Evolutionary conservation across 2,797 vertebrate species (phyloP).

Genomic region (Cryptoblepharus egeriae): DNA sequence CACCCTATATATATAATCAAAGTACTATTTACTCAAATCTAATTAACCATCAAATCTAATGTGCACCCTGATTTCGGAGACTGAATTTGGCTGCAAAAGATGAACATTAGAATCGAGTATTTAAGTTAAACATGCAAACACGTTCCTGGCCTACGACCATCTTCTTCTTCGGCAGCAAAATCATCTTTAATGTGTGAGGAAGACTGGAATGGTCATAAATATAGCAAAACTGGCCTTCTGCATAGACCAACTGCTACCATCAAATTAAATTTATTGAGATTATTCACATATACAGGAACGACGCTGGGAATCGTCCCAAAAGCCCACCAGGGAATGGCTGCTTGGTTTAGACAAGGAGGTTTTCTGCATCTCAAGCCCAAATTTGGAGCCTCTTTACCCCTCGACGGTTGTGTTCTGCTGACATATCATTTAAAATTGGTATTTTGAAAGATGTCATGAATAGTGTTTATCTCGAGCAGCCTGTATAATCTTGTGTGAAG

Average conservation of each 20-base stretch:
- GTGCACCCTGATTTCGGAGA: too few species aligned
- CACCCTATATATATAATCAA: too few species aligned
- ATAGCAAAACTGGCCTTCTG: not conserved
- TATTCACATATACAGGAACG: constrained; percentile 17
- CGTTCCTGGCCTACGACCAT: not conserved
- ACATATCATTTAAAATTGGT: constrained; percentile 28
- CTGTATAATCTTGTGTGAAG: constrained; percentile 12
- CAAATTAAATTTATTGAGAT: constrained; percentile 9
- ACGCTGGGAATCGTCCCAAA: constrained; percentile 17
- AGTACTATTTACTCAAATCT: too few species aligned
- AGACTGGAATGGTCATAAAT: not conserved
- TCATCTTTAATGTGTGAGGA: not conserved
- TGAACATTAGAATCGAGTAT: too few species aligned
- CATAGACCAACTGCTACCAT: constrained; percentile 5
- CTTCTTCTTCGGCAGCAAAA: not conserved
- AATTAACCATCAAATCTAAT: too few species aligned
- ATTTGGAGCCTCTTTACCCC: not conserved
- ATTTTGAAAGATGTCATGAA: constrained; percentile 23
- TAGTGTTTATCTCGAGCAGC: constrained; percentile 9
- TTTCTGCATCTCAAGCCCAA: not conserved
- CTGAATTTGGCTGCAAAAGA: too few species aligned
- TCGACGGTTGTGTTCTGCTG: not conserved
- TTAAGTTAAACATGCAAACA: not conserved
- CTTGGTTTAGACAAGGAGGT: constrained; percentile 11
- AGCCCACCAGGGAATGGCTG: constrained; percentile 5